phyloP scores from a whole-genome alignment of 1,140 invertebrate species.

The Odontomachus brunneus region DNA sequence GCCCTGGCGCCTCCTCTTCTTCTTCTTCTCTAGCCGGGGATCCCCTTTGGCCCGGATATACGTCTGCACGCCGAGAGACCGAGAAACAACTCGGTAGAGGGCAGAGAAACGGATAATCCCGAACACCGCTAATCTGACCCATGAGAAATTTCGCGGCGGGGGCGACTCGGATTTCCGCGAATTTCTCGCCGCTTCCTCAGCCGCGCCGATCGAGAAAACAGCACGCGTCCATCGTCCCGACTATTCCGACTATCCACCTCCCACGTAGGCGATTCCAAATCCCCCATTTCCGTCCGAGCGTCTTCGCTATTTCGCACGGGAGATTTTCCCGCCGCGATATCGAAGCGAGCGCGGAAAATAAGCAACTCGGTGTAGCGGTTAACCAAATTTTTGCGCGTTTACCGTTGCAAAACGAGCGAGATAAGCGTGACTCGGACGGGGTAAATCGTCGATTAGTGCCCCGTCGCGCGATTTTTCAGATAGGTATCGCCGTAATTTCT shows the following conservation, averaged over 20 bases:
- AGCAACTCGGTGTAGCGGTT: too few relatives aligned
- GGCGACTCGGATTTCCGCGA: conserved; percentile 64
- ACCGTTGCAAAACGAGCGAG: neutral
- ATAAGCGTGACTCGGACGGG: neutral
- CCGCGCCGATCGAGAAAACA: conserved; percentile 52
- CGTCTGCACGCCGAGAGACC: conserved; percentile 26
- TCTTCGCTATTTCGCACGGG: neutral
- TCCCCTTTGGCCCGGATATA: conserved; percentile 42
- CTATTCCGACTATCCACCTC: conserved; percentile 47
- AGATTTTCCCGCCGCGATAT: too few relatives aligned
- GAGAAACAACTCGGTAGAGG: conserved; percentile 3
- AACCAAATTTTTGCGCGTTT: too few relatives aligned
- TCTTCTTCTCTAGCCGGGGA: conserved; percentile 68
- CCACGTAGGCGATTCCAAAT: conserved; percentile 67
- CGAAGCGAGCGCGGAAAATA: too few relatives aligned
- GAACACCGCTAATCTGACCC: conserved; percentile 65
- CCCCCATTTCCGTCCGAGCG: conserved; percentile 26
- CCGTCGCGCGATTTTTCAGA: conserved; percentile 19
- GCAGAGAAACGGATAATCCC: conserved; percentile 10
- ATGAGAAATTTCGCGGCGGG: conserved; percentile 65
- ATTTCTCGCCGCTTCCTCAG: conserved; percentile 39
- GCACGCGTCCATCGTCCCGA: neutral
- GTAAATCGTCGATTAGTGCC: conserved; percentile 39
- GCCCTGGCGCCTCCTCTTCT: conserved; percentile 81
- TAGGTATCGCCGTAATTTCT: conserved; percentile 48